Evolutionary conservation across 2,888 invertebrate genomes (phyloP).

Genomic region (Sipha maydis): DNA sequence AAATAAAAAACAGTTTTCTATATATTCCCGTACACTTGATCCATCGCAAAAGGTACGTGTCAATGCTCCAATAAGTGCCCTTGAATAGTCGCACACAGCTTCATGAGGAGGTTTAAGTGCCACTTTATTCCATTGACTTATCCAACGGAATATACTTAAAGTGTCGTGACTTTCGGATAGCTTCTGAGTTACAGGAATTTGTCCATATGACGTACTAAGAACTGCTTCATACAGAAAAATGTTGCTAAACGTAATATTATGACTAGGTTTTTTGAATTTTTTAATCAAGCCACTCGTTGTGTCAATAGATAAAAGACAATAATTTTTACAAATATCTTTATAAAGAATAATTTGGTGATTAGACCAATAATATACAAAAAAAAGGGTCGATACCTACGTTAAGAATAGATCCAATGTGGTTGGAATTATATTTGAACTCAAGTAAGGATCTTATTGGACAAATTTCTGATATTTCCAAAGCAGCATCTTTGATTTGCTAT

Average conservation of each 20-base stretch:
- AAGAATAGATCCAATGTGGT: not conserved
- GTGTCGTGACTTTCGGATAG: constrained; percentile 7
- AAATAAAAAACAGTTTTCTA: not conserved
- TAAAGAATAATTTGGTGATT: no score
- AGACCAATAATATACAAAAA: constrained; percentile 14
- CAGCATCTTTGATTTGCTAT: not conserved
- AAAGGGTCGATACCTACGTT: not conserved
- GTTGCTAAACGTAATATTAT: not conserved
- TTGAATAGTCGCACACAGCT: no score
- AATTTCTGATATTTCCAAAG: not conserved
- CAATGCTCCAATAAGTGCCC: no score
- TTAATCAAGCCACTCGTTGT: no score
- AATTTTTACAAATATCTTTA: no score
- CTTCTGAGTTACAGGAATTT: not conserved
- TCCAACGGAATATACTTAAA: not conserved
- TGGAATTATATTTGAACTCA: constrained; percentile 12
- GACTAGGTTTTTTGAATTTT: not conserved
- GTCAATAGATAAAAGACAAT: no score
- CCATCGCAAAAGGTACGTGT: no score
- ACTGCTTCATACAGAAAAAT: not conserved
- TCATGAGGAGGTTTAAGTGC: not conserved
- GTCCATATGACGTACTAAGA: not conserved
- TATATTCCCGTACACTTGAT: not conserved
- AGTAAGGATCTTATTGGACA: constrained; percentile 1
- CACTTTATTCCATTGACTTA: not conserved